A percentile compares a stretch with the other conserved stretches of the same genome.
These are phyloP conservation scores for Cotesia congregata DNA, from an alignment of 2,888 invertebrate species.

Conservation along the genomic window DNA sequence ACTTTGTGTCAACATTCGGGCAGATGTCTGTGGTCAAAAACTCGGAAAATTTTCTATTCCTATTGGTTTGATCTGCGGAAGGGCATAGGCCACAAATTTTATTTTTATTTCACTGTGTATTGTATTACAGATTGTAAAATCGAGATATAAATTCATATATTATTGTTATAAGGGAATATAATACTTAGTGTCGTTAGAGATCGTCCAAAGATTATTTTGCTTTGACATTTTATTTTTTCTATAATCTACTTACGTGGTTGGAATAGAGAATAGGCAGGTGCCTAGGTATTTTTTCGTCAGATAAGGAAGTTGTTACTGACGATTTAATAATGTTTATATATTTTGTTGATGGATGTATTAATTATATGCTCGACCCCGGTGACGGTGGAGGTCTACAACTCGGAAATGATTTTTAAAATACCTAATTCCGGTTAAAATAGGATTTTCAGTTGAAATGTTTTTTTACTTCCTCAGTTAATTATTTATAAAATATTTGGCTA, in stretches of 20 bases:
- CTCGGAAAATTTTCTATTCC: conserved; percentile 8
- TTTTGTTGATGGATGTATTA: not conserved
- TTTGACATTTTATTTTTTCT: not conserved
- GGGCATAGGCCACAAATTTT: not conserved
- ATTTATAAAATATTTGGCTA: too few species aligned
- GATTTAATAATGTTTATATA: not conserved
- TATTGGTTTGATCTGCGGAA: not conserved
- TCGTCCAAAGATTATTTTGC: not conserved
- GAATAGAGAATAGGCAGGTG: not conserved
- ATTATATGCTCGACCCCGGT: not conserved
- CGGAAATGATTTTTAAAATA: too few species aligned
- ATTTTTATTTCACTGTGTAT: not conserved
- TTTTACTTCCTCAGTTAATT: too few species aligned
- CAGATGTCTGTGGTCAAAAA: conserved; percentile 32
- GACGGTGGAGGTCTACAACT: too few species aligned
- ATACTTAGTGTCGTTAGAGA: not conserved
- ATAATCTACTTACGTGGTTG: not conserved
- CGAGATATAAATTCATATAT: not conserved
- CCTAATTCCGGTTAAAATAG: too few species aligned
- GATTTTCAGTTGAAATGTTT: too few species aligned
- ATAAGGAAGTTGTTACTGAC: not conserved
- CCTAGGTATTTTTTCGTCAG: not conserved
- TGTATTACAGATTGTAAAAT: not conserved
- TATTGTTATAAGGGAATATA: not conserved
- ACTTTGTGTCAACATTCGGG: conserved; percentile 25